These are phyloP conservation scores for Trematomus loennbergii DNA, from an alignment of 2,113 vertebrate genomes.

Conservation along the genomic window DNA sequence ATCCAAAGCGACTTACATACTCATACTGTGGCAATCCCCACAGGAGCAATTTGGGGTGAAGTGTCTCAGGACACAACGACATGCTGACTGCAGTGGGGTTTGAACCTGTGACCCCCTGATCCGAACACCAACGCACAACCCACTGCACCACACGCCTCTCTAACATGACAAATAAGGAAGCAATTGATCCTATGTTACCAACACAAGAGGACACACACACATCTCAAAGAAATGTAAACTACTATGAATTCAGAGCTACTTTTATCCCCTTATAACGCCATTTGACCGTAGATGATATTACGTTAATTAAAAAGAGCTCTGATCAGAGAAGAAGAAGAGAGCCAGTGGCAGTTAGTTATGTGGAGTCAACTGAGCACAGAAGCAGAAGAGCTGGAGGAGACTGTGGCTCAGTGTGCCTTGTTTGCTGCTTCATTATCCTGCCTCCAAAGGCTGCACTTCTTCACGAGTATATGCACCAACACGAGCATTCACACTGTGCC, in stretches of 20 bases:
- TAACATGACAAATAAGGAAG: not conserved
- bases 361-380: not conserved
- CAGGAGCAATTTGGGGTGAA: too few species aligned
- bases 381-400: slow-evolving; percentile 20
- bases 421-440: slow-evolving; percentile 63
- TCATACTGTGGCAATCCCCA: too few species aligned
- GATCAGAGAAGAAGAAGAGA: not conserved
- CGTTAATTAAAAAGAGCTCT: not conserved
- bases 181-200: not conserved
- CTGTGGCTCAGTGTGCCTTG: slow-evolving; percentile 37
- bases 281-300: not conserved
- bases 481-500: not conserved
- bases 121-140: too few species aligned
- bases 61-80: too few species aligned
- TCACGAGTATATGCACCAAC: not conserved
- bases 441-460: slow-evolving; percentile 36
- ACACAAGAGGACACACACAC: too few species aligned
- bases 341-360: not conserved
- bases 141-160: too few species aligned
- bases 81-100: too few species aligned
- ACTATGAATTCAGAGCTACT: not conserved
- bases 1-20: too few species aligned
- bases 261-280: not conserved
- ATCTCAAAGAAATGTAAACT: too few species aligned
- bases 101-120: too few species aligned